These are phyloP conservation scores for Todiramphus saurophagus DNA, from an alignment of 2,113 vertebrate species.

Conservation along the genomic window DNA sequence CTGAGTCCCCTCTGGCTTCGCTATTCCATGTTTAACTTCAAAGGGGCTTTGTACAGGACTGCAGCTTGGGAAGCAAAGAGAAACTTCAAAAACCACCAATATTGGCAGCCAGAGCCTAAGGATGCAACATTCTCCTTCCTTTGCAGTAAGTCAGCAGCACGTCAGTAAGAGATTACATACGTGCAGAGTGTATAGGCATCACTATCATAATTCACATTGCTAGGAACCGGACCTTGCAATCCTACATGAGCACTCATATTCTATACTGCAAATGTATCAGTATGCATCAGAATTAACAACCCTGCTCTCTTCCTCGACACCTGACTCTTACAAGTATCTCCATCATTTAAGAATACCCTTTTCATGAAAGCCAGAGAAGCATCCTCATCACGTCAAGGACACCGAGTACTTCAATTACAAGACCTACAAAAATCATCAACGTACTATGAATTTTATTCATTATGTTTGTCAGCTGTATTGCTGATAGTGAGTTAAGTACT, in stretches of 20 bases:
- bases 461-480: background rate
- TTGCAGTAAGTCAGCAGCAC: background rate
- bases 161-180: background rate
- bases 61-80: background rate
- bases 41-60: background rate
- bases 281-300: background rate
- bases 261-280: background rate
- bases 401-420: conserved; percentile 1
- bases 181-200: fast-evolving
- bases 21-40: background rate
- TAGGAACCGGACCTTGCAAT: background rate
- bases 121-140: background rate
- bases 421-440: conserved; percentile 21
- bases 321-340: background rate
- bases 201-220: fast-evolving
- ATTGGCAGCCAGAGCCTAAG: background rate
- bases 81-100: background rate
- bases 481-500: background rate
- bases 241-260: fast-evolving
- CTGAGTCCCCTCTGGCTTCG: background rate
- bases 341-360: background rate
- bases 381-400: background rate
- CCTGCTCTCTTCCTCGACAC: background rate
- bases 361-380: background rate
- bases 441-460: background rate